These are phyloP conservation scores for Drosophila rellima DNA, from an alignment of 2,888 invertebrate species.

Conservation along the genomic window DNA sequence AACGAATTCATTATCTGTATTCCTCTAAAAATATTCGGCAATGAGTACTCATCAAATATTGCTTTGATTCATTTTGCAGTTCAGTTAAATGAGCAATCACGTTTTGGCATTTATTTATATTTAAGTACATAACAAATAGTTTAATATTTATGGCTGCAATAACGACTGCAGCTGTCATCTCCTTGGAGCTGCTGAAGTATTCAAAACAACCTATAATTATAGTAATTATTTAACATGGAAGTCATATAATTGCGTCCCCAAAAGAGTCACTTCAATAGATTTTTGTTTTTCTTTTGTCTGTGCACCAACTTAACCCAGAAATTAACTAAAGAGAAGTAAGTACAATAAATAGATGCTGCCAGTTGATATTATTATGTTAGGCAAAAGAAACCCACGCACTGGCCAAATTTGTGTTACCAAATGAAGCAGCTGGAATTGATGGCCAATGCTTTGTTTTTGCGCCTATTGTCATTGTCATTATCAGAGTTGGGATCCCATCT, in stretches of 20 bases:
- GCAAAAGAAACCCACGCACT: conserved; percentile 39
- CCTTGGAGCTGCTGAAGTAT: conserved; percentile 15
- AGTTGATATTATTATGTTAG: conserved; percentile 6
- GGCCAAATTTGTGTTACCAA: conserved; percentile 54
- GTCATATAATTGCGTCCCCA: conserved; percentile 46
- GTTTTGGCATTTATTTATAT: conserved; percentile 27
- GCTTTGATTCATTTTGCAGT: conserved; percentile 13
- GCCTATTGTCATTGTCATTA: conserved; percentile 40
- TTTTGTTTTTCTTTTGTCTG: conserved; percentile 14
- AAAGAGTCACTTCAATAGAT: conserved; percentile 10
- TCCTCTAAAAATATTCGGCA: background rate
- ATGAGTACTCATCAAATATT: background rate
- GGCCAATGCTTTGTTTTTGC: conserved; percentile 56
- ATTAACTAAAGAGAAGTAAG: conserved; percentile 27
- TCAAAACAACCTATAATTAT: conserved; percentile 19
- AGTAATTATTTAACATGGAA: conserved; percentile 44
- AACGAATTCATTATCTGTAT: background rate
- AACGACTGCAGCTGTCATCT: conserved; percentile 39
- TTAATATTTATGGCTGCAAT: conserved; percentile 14
- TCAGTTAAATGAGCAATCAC: conserved; percentile 28
- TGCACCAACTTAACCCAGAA: conserved; percentile 69
- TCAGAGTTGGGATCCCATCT: conserved; percentile 19
- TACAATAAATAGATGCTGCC: conserved; percentile 20
- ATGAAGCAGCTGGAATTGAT: conserved; percentile 50
- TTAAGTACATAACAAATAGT: conserved; percentile 21